Evolutionary conservation across 2,888 invertebrate genomes (phyloP), one percentile per base, ranked within the genome.

Genomic region (Platycheirus rosarum): DNA sequence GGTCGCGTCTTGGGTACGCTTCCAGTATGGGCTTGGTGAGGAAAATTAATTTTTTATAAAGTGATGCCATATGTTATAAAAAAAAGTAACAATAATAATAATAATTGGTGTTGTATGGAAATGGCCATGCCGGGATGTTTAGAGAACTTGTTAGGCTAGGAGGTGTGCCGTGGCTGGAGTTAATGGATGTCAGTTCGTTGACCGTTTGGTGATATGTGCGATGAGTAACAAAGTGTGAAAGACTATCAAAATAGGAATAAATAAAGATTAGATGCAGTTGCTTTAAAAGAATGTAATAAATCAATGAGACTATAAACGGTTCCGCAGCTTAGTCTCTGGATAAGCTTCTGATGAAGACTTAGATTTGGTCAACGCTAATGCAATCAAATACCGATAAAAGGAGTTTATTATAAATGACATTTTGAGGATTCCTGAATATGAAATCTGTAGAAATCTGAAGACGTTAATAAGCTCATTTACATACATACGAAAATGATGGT

Each of bases 31-130:
- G 42, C 51, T 66, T 66, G 66, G 53, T 42, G 60, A 16, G 8
- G 60, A 44, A 60, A 60, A 60, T 60, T 60, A 60, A 60, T 60
- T 60, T 60, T 60, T 60, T 60, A 60, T 60, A 60, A 60, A 60
- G 60, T 60, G 60, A 44, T 42, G 60, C 60, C 60, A 60, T 60
- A 26, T 60, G 60, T 60, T 60, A 60, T 60, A 42, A n/a, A 16
- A 60, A 44, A 60, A 60, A 44, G 26, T 26, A 26, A 42, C n/a
- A 53, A 53, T 35, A 55, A 37, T 37, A 16, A 49, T 2, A 16
- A 32, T 51, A 32, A 44, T 44, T 60, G 44, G 29, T 60, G 44
- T 60, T 60, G 44, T 60, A 60, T 60, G 60, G 60, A 60, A 60
- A 60, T 26, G 1, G 40, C 14, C 6, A 1, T 42, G 42, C 14